Base-by-base conservation (phyloP, 2,888 invertebrate species). In the Quadriops clusia region DNA sequence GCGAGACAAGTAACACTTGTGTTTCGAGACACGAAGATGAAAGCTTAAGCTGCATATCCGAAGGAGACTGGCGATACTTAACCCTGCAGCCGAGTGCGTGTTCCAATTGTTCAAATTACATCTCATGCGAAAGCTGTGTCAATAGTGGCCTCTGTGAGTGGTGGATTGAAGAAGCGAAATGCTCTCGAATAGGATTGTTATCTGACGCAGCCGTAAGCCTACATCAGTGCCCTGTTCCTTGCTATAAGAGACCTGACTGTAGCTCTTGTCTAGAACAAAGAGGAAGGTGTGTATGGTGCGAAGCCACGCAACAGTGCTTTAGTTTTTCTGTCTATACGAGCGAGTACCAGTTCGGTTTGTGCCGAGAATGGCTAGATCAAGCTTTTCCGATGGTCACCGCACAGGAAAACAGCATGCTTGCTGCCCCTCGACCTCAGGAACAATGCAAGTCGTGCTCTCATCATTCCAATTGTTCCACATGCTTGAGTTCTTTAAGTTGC, bases 301-400 rank as follows among this genome's bases (percentile, higher is more conserved):
- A 90, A 54, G 85, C 89, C 13, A 85, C 85, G 0, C 73, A 79
- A 37, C 85, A 87, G 51, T 94, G 94, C 58, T 90, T 94, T 55
- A 84, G 89, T 41, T 93, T 94, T 60, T 84, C 89, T n/a, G 86
- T 91, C 2, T 93, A 93, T 60, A 90, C 90, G 5, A 87, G 89
- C 43, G 85, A 89, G 51, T 91, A 87, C 60, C 86, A 90, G 53
- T 91, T 89, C 60, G 94, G 93, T 0, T 69, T 86, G 51, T 94
- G 93, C 50, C 73, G 86, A 20, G 87, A 89, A 55, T 93, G 93
- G 93, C 72, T 90, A 36, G 93, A 93, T 59, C 82, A 83, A 24
- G 74, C 77, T 2, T 72, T 73, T 23, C 60, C 67, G 3, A 59
- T 68, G 25, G 50, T 58, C 3, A 49, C 55, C 3, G 44, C 55